Evolutionary conservation across 64 coral and sea anemone species (phyloP).

Genomic region (Montipora cactus): DNA sequence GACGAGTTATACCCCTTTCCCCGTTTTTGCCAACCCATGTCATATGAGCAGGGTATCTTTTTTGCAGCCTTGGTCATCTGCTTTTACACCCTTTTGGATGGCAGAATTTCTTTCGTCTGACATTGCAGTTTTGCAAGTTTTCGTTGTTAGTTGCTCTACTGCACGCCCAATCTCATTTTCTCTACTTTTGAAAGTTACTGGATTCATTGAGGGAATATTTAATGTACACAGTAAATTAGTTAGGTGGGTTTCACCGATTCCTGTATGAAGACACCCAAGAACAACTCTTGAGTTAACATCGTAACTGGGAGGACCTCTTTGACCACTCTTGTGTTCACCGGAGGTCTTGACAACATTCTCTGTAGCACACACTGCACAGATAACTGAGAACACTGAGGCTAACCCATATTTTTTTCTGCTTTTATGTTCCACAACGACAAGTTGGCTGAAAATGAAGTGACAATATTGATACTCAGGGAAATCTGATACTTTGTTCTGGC

Average conservation of each 20-base stretch:
- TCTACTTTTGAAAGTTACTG: neutral
- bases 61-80: too few species aligned
- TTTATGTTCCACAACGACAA: constrained; percentile 39
- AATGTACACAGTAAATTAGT: constrained; percentile 62
- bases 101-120: too few species aligned
- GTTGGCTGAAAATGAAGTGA: constrained; percentile 15
- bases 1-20: too few species aligned
- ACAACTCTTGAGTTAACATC: constrained; percentile 74
- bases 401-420: constrained; percentile 39
- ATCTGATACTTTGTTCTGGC: neutral
- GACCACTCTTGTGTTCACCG: constrained; percentile 54
- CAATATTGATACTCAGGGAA: constrained; percentile 19
- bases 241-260: constrained; percentile 58
- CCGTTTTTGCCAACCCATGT: too few species aligned
- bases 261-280: constrained; percentile 67
- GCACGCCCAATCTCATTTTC: too few species aligned
- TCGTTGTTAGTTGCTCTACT: too few species aligned
- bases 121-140: too few species aligned
- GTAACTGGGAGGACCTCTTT: constrained; percentile 35
- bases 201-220: constrained; percentile 62
- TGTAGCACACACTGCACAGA: constrained; percentile 46
- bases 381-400: constrained; percentile 37
- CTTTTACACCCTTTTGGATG: too few species aligned
- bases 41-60: too few species aligned
- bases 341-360: constrained; percentile 60